Evolutionary conservation across 92 coral and sea anemone genomes (phyloP).

Genomic region (Micromussa lordhowensis): DNA sequence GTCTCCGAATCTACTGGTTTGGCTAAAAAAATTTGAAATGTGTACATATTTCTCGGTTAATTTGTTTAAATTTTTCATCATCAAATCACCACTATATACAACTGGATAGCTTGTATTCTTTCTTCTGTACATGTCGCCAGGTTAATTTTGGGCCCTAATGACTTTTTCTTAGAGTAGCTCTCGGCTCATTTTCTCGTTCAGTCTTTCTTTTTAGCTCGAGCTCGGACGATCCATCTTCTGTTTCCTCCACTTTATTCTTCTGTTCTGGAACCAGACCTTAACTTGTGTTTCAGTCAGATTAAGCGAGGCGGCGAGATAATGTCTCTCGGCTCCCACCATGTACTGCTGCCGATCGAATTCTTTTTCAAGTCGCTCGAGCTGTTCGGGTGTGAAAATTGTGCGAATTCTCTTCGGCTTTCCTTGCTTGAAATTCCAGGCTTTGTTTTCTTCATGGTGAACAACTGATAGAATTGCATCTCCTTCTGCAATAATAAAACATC

Average conservation of each 20-base stretch:
- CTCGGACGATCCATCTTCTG: slow-evolving; percentile 86
- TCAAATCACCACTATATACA: not conserved
- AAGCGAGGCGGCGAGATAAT: slow-evolving; percentile 94
- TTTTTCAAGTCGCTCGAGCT: slow-evolving; percentile 92
- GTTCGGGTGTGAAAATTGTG: slow-evolving; percentile 98
- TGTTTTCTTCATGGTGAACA: slow-evolving; percentile 77
- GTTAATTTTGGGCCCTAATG: not conserved
- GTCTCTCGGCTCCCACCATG: slow-evolving; percentile 97
- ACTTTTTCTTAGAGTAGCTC: not conserved
- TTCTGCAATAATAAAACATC: slow-evolving; percentile 47
- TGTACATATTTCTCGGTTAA: not conserved
- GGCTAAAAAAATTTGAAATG: not conserved
- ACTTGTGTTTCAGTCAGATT: slow-evolving; percentile 98
- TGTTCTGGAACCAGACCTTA: slow-evolving; percentile 98
- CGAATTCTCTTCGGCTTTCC: slow-evolving; percentile 98
- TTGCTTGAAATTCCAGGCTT: slow-evolving; percentile 94
- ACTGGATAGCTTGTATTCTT: not conserved
- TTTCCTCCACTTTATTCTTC: slow-evolving; percentile 98
- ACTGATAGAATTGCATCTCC: slow-evolving; percentile 74
- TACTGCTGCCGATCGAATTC: slow-evolving; percentile 97
- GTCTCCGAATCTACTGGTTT: not conserved
- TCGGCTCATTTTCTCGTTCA: not conserved
- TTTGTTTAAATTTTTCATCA: not conserved
- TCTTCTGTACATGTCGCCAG: not conserved
- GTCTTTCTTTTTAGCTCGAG: slow-evolving; percentile 25